Conservation (phyloP, 1,140 invertebrate species). For the Dermatophagoides farinae region DNA sequence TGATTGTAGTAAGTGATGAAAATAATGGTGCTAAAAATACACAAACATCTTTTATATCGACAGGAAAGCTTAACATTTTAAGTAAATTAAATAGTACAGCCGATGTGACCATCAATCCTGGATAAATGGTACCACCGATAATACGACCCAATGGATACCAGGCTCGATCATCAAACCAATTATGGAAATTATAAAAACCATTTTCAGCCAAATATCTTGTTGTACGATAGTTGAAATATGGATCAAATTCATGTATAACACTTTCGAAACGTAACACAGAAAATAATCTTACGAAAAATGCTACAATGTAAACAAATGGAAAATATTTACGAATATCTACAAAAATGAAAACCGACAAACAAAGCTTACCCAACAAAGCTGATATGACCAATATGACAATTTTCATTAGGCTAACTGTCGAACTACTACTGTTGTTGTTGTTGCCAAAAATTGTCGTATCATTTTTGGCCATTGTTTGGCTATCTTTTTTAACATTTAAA, state of each 20-base stretch:
- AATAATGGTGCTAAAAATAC: constrained; percentile 93
- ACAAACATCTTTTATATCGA: constrained; percentile 91
- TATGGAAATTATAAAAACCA: constrained; percentile 99
- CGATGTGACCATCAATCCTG: constrained; percentile 86
- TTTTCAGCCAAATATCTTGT: constrained; percentile 98
- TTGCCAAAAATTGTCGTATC: too few relatives aligned
- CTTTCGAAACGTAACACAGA: constrained; percentile 92
- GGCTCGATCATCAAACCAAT: constrained; percentile 98
- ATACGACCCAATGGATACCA: constrained; percentile 98
- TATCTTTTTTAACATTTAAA: too few relatives aligned
- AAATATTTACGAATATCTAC: not conserved
- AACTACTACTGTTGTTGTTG: not conserved
- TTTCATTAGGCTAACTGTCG: not conserved
- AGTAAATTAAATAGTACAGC: constrained; percentile 71
- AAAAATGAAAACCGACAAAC: not conserved
- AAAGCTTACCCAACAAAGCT: not conserved
- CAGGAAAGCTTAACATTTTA: constrained; percentile 72
- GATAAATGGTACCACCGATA: constrained; percentile 92
- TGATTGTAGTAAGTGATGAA: constrained; percentile 81
- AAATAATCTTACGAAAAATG: constrained; percentile 81
- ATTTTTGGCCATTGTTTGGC: too few relatives aligned
- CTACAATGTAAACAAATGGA: constrained; percentile 29
- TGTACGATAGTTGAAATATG: constrained; percentile 94
- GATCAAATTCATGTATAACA: constrained; percentile 97
- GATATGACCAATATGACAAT: not conserved